These are phyloP conservation scores for Agapetus fuscipes DNA, from an alignment of 2,888 invertebrate species.

Conservation along the genomic window DNA sequence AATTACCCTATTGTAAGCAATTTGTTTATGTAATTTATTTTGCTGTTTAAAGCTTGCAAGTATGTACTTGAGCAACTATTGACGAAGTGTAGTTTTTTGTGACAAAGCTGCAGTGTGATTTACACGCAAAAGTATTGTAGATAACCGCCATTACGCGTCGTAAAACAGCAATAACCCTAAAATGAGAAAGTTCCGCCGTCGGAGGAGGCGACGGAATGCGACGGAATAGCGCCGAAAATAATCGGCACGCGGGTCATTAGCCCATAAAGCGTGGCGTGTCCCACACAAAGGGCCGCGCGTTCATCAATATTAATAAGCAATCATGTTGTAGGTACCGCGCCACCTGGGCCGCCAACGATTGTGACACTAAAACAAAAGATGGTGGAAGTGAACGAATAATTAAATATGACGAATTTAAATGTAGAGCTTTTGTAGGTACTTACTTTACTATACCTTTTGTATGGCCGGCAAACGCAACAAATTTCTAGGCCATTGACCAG, in stretches of 20 bases:
- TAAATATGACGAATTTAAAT: too few relatives aligned
- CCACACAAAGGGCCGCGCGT: conserved; percentile 15
- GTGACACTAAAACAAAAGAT: too few relatives aligned
- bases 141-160: conserved; percentile 10
- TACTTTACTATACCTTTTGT: too few relatives aligned
- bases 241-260: conserved; percentile 21
- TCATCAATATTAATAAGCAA: conserved; percentile 22
- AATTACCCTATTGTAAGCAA: not conserved
- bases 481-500: too few relatives aligned
- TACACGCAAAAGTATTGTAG: not conserved
- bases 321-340: conserved; percentile 10
- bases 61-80: too few relatives aligned
- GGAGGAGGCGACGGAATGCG: conserved; percentile 6
- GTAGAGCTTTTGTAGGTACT: too few relatives aligned
- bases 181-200: conserved; percentile 6
- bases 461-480: too few relatives aligned
- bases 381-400: too few relatives aligned
- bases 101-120: not conserved
- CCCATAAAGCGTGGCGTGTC: conserved; percentile 21
- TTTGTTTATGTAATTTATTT: too few relatives aligned
- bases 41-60: not conserved
- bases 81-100: not conserved
- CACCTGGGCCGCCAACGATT: conserved; percentile 12
- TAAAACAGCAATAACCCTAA: conserved; percentile 17
- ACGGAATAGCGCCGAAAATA: conserved; percentile 16